phyloP scores from a whole-genome alignment of 2,888 invertebrate genomes.

The Dioctria rufipes region DNA sequence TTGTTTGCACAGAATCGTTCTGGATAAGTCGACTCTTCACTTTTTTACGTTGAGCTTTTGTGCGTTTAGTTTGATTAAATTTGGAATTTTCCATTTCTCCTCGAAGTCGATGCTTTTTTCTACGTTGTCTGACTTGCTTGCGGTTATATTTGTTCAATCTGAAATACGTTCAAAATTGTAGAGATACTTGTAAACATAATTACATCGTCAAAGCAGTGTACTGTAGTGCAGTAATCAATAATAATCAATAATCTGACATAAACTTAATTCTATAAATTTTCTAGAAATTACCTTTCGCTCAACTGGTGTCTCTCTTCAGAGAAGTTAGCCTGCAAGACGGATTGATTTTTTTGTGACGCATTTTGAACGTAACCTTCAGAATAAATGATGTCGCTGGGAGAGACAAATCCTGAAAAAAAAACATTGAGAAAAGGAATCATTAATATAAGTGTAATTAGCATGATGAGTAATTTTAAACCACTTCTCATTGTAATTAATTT shows the following conservation, averaged over 20 bases:
- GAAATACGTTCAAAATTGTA: neutral
- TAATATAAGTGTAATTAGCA: no score
- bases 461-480: no score
- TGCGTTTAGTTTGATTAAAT: constrained; percentile 23
- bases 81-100: neutral
- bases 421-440: no score
- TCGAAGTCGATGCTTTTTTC: constrained; percentile 34
- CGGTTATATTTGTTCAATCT: constrained; percentile 11
- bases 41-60: neutral
- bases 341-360: no score
- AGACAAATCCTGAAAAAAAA: no score
- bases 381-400: no score
- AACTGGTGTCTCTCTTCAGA: neutral
- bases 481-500: no score
- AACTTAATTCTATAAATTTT: neutral
- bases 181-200: neutral
- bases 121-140: constrained; percentile 5
- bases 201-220: no score
- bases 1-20: constrained; percentile 5
- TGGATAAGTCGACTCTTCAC: neutral
- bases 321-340: no score
- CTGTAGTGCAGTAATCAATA: neutral
- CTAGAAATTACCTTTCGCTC: neutral
- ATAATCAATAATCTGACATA: neutral
- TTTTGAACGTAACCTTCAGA: no score